phyloP scores from a whole-genome alignment of 2,797 vertebrate genomes.

The Parauchenoglanis punctatus region DNA sequence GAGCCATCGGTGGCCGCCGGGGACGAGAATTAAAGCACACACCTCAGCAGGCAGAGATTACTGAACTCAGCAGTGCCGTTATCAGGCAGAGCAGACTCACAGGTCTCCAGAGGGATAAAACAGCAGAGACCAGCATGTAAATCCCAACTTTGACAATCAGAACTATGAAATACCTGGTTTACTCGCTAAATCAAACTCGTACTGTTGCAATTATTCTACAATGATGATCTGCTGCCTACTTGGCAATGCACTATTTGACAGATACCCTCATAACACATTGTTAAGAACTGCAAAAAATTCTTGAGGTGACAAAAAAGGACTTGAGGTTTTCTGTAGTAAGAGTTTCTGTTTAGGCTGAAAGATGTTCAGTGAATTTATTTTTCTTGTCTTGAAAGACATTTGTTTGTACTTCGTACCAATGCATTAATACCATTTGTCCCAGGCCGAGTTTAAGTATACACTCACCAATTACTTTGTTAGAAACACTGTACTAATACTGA shows the following conservation, averaged over 20 bases:
- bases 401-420: too few relatives aligned
- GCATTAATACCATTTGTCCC: neutral
- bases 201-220: neutral
- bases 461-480: too few relatives aligned
- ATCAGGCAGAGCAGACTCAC: slow-evolving; percentile 18
- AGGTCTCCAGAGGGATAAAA: slow-evolving; percentile 20
- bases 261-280: neutral
- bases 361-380: neutral
- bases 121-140: slow-evolving; percentile 19
- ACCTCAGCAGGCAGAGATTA: slow-evolving; percentile 44
- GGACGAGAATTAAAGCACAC: slow-evolving; percentile 36
- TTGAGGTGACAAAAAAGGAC: neutral
- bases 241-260: neutral
- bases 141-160: slow-evolving; percentile 2
- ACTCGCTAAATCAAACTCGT: neutral
- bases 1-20: slow-evolving; percentile 24
- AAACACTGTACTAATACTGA: too few relatives aligned
- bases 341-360: too few relatives aligned
- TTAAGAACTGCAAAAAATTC: neutral
- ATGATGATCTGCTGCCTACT: neutral
- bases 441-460: neutral
- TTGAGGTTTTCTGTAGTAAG: neutral
- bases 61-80: slow-evolving; percentile 29
- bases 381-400: too few relatives aligned
- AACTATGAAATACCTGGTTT: neutral